These are phyloP conservation scores for Xestia ashworthii DNA, from an alignment of 2,888 invertebrate genomes.

Conservation along the genomic window DNA sequence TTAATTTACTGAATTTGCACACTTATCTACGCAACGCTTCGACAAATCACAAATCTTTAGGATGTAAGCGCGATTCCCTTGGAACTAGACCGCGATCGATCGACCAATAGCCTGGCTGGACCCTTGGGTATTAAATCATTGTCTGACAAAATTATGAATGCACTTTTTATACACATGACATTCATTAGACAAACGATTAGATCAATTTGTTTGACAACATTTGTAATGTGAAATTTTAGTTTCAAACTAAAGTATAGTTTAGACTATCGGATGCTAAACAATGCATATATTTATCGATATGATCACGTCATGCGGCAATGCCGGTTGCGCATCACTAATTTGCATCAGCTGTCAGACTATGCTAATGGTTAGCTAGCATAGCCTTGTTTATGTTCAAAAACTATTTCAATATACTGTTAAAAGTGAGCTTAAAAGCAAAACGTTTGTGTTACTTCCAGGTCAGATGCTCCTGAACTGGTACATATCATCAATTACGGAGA, in stretches of 20 bases:
- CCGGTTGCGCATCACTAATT: slow-evolving; percentile 47
- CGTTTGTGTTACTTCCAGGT: slow-evolving; percentile 90
- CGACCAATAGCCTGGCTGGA: background rate
- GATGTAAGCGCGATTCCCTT: background rate
- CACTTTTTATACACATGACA: too few relatives aligned
- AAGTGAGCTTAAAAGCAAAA: slow-evolving; percentile 33
- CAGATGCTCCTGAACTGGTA: slow-evolving; percentile 98
- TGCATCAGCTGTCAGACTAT: slow-evolving; percentile 51
- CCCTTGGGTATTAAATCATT: background rate
- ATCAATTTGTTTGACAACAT: background rate
- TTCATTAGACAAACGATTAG: background rate
- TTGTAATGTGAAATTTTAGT: background rate
- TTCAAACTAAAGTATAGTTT: slow-evolving; percentile 3
- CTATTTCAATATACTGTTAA: slow-evolving; percentile 9
- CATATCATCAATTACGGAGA: slow-evolving; percentile 94
- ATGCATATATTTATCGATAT: slow-evolving; percentile 36
- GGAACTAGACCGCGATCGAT: background rate
- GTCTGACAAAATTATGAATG: background rate
- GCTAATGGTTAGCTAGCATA: slow-evolving; percentile 30
- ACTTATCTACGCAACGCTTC: background rate
- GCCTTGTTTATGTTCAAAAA: slow-evolving; percentile 60
- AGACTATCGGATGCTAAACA: background rate
- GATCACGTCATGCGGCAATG: background rate
- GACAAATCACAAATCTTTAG: background rate
- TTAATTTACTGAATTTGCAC: background rate